phyloP scores from a whole-genome alignment of 2,797 vertebrate species.

The Cossypha caffra region DNA sequence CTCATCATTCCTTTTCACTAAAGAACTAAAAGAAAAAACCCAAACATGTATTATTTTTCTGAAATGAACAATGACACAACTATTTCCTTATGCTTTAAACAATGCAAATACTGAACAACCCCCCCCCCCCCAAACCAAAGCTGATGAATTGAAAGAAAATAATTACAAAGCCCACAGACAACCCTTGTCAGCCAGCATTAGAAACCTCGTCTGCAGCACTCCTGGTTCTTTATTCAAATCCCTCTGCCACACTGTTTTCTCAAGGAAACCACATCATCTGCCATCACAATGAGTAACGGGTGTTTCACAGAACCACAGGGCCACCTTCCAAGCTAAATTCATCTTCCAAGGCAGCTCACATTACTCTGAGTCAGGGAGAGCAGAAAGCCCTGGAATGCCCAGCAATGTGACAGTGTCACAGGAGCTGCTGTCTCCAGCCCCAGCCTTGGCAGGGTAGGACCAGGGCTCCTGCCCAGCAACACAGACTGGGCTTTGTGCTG shows the following conservation, averaged over 20 bases:
- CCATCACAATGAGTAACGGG: background rate
- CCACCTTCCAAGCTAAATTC: slow-evolving; percentile 24
- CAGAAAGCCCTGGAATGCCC: background rate
- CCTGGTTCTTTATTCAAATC: background rate
- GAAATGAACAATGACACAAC: background rate
- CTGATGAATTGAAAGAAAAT: background rate
- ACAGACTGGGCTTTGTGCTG: background rate
- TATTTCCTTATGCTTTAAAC: background rate
- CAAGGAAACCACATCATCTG: slow-evolving; percentile 1
- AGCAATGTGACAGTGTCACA: background rate
- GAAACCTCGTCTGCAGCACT: background rate
- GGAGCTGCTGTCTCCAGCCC: background rate
- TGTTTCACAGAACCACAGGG: background rate
- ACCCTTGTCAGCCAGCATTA: background rate
- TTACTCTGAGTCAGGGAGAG: background rate
- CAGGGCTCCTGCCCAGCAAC: background rate
- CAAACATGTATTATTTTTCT: background rate
- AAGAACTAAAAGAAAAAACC: background rate
- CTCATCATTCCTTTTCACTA: background rate
- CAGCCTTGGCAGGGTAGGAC: background rate
- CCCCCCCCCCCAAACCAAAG: accelerated
- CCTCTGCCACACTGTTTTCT: background rate
- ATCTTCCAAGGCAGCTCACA: background rate
- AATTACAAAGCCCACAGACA: background rate
- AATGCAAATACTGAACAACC: background rate